phyloP scores from a whole-genome alignment of 2,113 vertebrate species.

The Phodopus roborovskii region DNA sequence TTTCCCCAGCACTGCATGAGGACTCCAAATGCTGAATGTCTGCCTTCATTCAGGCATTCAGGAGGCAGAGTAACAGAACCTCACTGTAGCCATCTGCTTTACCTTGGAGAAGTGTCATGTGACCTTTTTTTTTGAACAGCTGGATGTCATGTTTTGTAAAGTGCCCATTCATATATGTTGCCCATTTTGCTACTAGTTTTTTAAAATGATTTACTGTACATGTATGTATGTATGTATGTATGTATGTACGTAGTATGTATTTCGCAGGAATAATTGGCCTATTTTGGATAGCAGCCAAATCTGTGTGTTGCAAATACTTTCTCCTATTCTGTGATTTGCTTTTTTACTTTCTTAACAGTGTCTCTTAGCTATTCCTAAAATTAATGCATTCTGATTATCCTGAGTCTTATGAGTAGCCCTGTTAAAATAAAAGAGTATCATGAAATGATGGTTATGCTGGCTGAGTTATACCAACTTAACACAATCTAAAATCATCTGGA shows the following conservation, averaged over 20 bases:
- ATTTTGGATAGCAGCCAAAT: slow-evolving; percentile 18
- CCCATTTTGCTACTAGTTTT: not conserved
- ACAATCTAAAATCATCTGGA: not conserved
- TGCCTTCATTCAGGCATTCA: not conserved
- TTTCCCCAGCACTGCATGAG: not conserved
- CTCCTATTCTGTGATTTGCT: not conserved
- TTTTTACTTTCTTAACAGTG: slow-evolving; percentile 42
- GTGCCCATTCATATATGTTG: slow-evolving; percentile 12
- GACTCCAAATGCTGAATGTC: not conserved
- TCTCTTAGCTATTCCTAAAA: slow-evolving; percentile 38
- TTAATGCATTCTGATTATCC: slow-evolving; percentile 26
- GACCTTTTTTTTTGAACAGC: not conserved
- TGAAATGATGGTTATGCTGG: not conserved
- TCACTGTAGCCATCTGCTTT: not conserved
- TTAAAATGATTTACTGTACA: not conserved
- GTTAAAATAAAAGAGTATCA: slow-evolving; percentile 43
- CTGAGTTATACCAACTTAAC: not conserved
- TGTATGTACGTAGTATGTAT: no score
- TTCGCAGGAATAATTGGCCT: slow-evolving; percentile 3
- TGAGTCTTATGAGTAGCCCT: slow-evolving; percentile 30
- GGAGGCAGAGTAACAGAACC: not conserved
- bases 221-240: no score
- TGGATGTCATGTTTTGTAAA: slow-evolving; percentile 38
- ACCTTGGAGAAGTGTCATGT: not conserved
- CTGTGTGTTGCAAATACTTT: slow-evolving; percentile 26